Conservation (phyloP, 1,140 invertebrate species). For the Drosophila eugracilis region DNA sequence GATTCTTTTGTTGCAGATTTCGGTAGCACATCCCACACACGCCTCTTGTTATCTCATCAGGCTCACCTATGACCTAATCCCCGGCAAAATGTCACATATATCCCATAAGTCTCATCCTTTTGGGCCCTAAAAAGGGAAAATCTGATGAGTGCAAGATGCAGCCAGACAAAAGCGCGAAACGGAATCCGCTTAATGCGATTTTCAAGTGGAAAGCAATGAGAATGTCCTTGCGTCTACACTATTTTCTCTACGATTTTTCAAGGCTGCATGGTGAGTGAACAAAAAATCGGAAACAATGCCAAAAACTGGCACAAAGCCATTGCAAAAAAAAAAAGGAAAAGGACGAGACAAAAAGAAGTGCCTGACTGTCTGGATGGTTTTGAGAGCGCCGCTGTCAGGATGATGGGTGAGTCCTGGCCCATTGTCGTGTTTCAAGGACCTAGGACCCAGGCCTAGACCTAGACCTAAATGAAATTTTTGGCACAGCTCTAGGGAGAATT, state of each 20-base stretch:
- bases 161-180: conserved; percentile 46
- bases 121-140: conserved; percentile 7
- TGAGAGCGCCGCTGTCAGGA: conserved; percentile 48
- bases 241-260: conserved; percentile 55
- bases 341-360: conserved; percentile 60
- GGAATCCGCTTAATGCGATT: conserved; percentile 75
- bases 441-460: not conserved
- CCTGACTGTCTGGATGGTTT: conserved; percentile 65
- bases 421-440: conserved; percentile 70
- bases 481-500: conserved; percentile 53
- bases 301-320: conserved; percentile 64
- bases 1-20: conserved; percentile 2
- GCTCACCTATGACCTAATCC: conserved; percentile 62
- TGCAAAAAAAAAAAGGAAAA: conserved; percentile 32
- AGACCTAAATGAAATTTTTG: conserved; percentile 63
- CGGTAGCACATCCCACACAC: conserved; percentile 34
- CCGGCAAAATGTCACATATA: conserved; percentile 49
- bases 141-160: conserved; percentile 54
- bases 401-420: conserved; percentile 34
- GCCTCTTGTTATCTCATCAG: conserved; percentile 43
- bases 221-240: conserved; percentile 32
- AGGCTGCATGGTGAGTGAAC: conserved; percentile 48
- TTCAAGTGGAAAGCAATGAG: conserved; percentile 74
- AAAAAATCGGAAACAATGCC: conserved; percentile 58
- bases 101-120: conserved; percentile 14